These are phyloP conservation scores for Tympanoctomys barrerae DNA, from an alignment of 2,797 vertebrate genomes.

Conservation along the genomic window DNA sequence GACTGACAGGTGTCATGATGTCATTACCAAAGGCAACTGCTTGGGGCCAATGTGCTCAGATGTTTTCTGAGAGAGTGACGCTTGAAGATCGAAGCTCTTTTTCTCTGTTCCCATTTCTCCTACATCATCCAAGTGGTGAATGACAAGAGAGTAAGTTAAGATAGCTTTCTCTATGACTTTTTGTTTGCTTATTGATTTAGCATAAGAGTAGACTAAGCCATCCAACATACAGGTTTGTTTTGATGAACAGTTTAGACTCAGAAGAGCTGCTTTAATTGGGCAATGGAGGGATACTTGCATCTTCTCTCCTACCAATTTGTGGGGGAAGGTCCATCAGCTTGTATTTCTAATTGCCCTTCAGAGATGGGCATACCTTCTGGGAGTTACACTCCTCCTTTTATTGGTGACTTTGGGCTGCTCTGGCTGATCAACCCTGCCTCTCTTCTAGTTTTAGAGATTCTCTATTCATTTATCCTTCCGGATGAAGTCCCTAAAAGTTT, in stretches of 20 bases:
- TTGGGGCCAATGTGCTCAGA: background rate
- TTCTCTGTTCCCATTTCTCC: background rate
- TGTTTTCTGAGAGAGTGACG: conserved; percentile 45
- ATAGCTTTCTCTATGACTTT: background rate
- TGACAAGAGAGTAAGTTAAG: conserved; percentile 31
- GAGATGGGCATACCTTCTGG: background rate
- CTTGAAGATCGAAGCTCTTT: conserved; percentile 39
- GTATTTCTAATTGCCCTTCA: background rate
- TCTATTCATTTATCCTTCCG: background rate
- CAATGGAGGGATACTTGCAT: background rate
- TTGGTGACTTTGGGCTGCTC: background rate
- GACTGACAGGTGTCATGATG: conserved; percentile 63
- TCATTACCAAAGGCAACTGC: background rate
- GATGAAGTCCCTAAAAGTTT: background rate
- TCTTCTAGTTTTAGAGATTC: background rate
- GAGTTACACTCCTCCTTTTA: background rate
- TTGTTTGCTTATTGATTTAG: conserved; percentile 56
- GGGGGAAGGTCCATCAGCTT: background rate
- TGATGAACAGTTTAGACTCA: background rate
- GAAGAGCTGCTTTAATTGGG: background rate
- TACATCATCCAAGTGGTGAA: background rate
- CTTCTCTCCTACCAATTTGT: background rate
- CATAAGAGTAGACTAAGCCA: conserved; percentile 16
- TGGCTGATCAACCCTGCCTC: background rate
- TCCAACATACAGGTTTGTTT: background rate